Percentiles rank a stretch among this genome's conserved stretches.
phyloP scores from a whole-genome alignment of 2,797 vertebrate genomes.

The Zenarchopterus dispar region DNA sequence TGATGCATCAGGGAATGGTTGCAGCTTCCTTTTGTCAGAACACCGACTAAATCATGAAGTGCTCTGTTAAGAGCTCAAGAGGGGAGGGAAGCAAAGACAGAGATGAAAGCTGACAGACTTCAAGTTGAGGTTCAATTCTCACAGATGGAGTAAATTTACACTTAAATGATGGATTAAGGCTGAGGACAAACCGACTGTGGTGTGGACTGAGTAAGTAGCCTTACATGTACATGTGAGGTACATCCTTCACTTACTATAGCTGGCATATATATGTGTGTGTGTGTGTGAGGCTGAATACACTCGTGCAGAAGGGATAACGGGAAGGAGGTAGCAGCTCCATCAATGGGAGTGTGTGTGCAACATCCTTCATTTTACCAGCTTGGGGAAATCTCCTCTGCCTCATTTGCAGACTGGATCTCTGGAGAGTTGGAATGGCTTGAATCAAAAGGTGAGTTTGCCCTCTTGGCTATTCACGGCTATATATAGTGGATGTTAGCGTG shows the following conservation, averaged over 20 bases:
- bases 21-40: slow-evolving; percentile 13
- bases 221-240: slow-evolving; percentile 2
- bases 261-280: slow-evolving; percentile 28
- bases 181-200: slow-evolving; percentile 5
- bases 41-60: slow-evolving; percentile 31
- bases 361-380: slow-evolving; percentile 51
- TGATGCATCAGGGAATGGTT: slow-evolving; percentile 28
- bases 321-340: slow-evolving; percentile 46
- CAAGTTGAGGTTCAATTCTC: slow-evolving; percentile 38
- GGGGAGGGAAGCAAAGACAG: slow-evolving; percentile 22
- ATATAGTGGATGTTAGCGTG: slow-evolving; percentile 10
- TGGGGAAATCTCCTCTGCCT: slow-evolving; percentile 57
- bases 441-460: slow-evolving; percentile 57
- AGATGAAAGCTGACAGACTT: slow-evolving; percentile 47
- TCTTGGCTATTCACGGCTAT: slow-evolving; percentile 23
- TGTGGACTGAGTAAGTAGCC: slow-evolving; percentile 28
- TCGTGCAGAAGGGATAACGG: slow-evolving; percentile 61
- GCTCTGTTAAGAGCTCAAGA: slow-evolving; percentile 19
- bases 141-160: slow-evolving; percentile 20
- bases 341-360: slow-evolving; percentile 43
- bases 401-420: slow-evolving; percentile 52
- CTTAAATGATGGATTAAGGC: slow-evolving; percentile 43
- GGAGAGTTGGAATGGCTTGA: slow-evolving; percentile 37
- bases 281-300: slow-evolving; percentile 47
- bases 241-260: slow-evolving; percentile 29